Evolutionary conservation across 2,888 invertebrate genomes (phyloP), one percentile per base, ranked within the genome.

Genomic region (Notodonta ziczac): DNA sequence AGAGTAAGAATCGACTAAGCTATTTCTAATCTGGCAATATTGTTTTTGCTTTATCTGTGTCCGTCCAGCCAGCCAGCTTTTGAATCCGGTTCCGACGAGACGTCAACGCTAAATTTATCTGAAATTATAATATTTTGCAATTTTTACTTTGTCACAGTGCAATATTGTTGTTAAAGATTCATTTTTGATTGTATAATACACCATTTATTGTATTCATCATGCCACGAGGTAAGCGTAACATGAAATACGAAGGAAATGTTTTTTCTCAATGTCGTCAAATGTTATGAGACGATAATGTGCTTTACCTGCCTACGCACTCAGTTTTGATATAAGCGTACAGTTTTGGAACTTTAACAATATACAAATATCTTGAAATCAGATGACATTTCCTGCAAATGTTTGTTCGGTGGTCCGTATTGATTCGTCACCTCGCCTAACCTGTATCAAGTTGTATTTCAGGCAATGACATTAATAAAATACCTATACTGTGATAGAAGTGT

Each of bases 41-140:
- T 10, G 12, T 10, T 42, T 10, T 42, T 42, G 42, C 35, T 42
- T 42, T 42, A 42, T 42, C 42, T 42, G 42, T 42, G 42, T 42
- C 10, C 42, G 9, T 10, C 12, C 42, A 5, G 35, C 12, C 42
- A 12, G 42, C 12, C 42, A 14, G 50, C 24, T 44, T 56, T 56
- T 42, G 56, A 51, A 73, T 76, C 76, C 75, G 76, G 64, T 76
- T 76, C 74, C 73, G 73, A 73, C 65, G 65, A 69, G 64, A 86
- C 88, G 90, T 91, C 90, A 90, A 90, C 82, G 85, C 88, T 89
- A 91, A 90, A 89, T 87, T 87, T 83, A 88, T 82, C 85, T 80
- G 81, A 85, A 44, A 82, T 86, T 85, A 77, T 76, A 69, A 61
- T 81, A 83, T 80, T 84, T 84, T 82, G 75, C 75, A 75, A 73